A percentile compares a stretch with the other conserved stretches of the same genome.
Evolutionary conservation across 2,888 invertebrate species (phyloP).

Genomic region (Pinctada fucata): DNA sequence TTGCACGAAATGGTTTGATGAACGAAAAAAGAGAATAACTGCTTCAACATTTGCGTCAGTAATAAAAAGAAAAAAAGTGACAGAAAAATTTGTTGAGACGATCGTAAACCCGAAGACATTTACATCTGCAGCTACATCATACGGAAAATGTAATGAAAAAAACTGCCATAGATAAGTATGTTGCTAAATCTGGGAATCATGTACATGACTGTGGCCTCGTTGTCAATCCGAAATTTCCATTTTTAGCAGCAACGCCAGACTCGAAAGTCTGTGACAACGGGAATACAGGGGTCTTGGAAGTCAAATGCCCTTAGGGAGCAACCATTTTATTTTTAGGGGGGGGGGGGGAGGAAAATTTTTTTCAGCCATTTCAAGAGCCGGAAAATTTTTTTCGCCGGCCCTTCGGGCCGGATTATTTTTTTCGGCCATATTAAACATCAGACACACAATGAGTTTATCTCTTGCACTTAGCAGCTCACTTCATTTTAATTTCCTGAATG

Average conservation of each 20-base stretch:
- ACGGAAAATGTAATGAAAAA: constrained; percentile 32
- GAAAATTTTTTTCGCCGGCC: no score
- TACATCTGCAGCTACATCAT: constrained; percentile 24
- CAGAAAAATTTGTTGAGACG: background rate
- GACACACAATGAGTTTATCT: no score
- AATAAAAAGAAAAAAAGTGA: constrained; percentile 9
- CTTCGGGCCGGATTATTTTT: no score
- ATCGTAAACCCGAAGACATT: constrained; percentile 16
- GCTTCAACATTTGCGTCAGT: background rate
- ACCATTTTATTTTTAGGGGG: no score
- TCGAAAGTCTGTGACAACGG: constrained; percentile 39
- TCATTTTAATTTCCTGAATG: no score
- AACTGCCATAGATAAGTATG: constrained; percentile 22
- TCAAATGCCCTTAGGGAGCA: constrained; percentile 41
- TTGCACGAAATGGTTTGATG: background rate
- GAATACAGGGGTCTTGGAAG: constrained; percentile 25
- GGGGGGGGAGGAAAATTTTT: no score
- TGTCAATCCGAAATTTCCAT: constrained; percentile 40
- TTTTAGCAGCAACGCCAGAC: constrained; percentile 42
- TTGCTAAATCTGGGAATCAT: constrained; percentile 32
- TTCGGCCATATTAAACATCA: no score
- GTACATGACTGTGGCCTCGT: constrained; percentile 45
- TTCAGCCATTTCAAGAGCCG: no score
- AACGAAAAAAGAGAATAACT: constrained; percentile 5
- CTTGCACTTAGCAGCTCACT: no score